These are phyloP conservation scores for Eretmocerus hayati DNA, from an alignment of 2,888 invertebrate genomes.

Conservation along the genomic window DNA sequence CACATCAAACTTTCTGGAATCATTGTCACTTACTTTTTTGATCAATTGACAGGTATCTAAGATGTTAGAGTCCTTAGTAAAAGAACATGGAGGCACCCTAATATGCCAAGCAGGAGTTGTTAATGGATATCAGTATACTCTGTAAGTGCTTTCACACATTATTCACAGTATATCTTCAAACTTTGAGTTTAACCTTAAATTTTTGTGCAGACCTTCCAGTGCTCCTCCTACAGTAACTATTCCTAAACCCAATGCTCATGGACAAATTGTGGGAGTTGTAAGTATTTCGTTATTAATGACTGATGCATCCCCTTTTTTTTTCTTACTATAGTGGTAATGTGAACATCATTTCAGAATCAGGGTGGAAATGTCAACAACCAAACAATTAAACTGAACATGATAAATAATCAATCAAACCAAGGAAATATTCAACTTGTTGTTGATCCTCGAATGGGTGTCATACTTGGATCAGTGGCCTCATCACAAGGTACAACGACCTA, in stretches of 20 bases:
- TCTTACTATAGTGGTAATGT: no score
- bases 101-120: slow-evolving; percentile 37
- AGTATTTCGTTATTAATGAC: no score
- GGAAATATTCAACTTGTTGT: slow-evolving; percentile 50
- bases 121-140: slow-evolving; percentile 39
- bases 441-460: slow-evolving; percentile 49
- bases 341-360: slow-evolving; percentile 28
- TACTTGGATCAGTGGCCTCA: slow-evolving; percentile 45
- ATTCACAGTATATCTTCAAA: not conserved
- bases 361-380: slow-evolving; percentile 28
- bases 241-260: slow-evolving; percentile 28
- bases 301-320: no score
- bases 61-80: slow-evolving; percentile 39
- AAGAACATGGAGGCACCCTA: slow-evolving; percentile 40
- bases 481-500: slow-evolving; percentile 28
- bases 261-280: slow-evolving; percentile 33
- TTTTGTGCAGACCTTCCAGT: slow-evolving; percentile 28
- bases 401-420: slow-evolving; percentile 37
- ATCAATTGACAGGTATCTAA: slow-evolving; percentile 30
- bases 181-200: not conserved
- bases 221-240: slow-evolving; percentile 26
- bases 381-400: slow-evolving; percentile 39
- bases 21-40: not conserved
- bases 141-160: no score
- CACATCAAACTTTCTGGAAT: not conserved